phyloP scores from a whole-genome alignment of 2,797 vertebrate species.

The Hydrophis major region DNA sequence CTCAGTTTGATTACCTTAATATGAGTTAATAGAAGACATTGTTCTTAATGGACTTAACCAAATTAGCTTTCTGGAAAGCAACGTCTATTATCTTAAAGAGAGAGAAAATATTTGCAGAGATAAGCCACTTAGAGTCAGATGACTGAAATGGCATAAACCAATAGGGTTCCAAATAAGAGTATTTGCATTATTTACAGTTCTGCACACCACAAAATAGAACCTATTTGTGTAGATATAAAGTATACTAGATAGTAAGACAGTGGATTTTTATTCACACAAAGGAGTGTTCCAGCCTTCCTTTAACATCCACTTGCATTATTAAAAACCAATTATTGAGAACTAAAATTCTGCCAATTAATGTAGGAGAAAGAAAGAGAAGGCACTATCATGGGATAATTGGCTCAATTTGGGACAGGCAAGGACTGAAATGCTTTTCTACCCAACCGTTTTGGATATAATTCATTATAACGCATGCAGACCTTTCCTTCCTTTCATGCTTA shows the following conservation, averaged over 20 bases:
- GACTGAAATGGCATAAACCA: not conserved
- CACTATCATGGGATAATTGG: not conserved
- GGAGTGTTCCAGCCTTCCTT: not conserved
- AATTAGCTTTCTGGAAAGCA: not conserved
- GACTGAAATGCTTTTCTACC: not conserved
- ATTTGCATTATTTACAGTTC: not conserved
- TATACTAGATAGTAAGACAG: not conserved
- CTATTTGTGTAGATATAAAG: not conserved
- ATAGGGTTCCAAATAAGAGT: not conserved
- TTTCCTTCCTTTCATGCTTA: not conserved
- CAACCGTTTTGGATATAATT: not conserved
- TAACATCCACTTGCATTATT: not conserved
- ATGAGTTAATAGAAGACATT: not conserved
- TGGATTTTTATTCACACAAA: not conserved
- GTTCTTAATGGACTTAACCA: not conserved
- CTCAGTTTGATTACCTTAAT: not conserved
- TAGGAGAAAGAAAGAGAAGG: not conserved
- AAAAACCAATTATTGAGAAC: not conserved
- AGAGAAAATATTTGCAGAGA: not conserved
- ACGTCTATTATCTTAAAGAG: not conserved
- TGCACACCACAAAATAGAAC: fast-evolving
- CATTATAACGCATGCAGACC: not conserved
- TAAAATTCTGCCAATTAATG: not conserved
- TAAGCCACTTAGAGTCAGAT: not conserved
- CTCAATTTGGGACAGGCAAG: not conserved